Base-by-base conservation (phyloP, 1,140 invertebrate genomes). In the Radopholus similis region DNA sequence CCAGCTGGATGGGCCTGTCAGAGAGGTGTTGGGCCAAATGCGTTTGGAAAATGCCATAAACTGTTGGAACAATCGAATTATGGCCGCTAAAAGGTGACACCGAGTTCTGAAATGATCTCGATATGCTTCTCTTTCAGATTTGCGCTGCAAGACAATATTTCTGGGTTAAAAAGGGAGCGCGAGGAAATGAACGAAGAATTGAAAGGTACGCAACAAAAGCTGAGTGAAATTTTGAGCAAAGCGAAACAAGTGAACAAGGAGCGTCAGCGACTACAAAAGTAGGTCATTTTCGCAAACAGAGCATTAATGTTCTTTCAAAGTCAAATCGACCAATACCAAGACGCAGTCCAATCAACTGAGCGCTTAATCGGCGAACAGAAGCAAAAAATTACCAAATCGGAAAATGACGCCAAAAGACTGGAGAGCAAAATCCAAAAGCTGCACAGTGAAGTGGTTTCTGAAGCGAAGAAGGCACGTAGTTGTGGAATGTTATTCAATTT, bases 1-100 rank as follows among this genome's bases (percentile, higher is more conserved):
- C 66, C 88, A 89, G 64, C 83, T 97, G 47, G 88, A 91, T 77
- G 89, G 88, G 66, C 90, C 91, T 4, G 86, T 88, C 91, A 51
- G 62, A 5, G 71, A 76, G 56, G 34, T 77, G 76, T 34, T 62
- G 13, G 32, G 28, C 30, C 18, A 47, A 62, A 62, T 62, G 59
- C 59, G 76, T 4, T 30, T 81, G 6, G 73, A 80, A 42, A 82
- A 81, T 56, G 68, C 72, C 21, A 59, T 70, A 18, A 66, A 64
- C 8, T 32, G 56, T 13, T 11, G 64, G 15, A 64, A 62, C 3
- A 72, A 76, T 38, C 76, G 80, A 47, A 51, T 74, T 21, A 66
- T 64, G 13, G 38, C 26, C 21, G 18, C 38, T 23, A 60, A 76
- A 59, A 75, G 35, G 76, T 75, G 30, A 34, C 8, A 38, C n/a